These are phyloP conservation scores for Eugnorisma glareosa DNA, from an alignment of 2,888 invertebrate genomes.

Conservation along the genomic window DNA sequence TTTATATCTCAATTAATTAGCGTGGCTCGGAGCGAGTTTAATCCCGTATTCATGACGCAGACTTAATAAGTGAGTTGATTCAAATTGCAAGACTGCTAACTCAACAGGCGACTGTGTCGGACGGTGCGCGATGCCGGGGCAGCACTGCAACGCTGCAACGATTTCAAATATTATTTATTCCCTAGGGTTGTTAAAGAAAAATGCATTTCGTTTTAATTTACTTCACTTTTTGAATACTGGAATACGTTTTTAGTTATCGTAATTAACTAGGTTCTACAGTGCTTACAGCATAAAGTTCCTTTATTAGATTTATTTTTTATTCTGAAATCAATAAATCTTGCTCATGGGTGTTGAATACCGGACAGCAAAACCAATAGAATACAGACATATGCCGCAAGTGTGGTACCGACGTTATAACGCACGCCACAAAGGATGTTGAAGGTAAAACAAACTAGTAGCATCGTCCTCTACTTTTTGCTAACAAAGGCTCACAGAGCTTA, in stretches of 20 bases:
- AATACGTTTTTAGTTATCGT: not conserved
- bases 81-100: conserved; percentile 74
- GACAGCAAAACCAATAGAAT: not conserved
- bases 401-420: conserved; percentile 19
- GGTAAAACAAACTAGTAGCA: conserved; percentile 64
- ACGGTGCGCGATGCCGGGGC: conserved; percentile 21
- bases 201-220: not conserved
- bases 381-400: not conserved
- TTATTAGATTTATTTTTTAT: not conserved
- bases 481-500: conserved; percentile 60
- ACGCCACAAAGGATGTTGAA: conserved; percentile 53
- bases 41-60: conserved; percentile 72
- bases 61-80: conserved; percentile 74
- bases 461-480: conserved; percentile 64
- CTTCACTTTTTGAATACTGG: not conserved
- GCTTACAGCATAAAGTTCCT: not conserved
- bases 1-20: conserved; percentile 75
- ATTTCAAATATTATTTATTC: conserved; percentile 12
- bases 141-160: not conserved
- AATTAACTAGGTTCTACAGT: not conserved
- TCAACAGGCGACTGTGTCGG: conserved; percentile 67
- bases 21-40: conserved; percentile 61
- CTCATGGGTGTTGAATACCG: too few relatives aligned
- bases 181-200: conserved; percentile 3
- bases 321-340: not conserved